Percentiles rank a stretch among this genome's conserved stretches.
Conservation (phyloP, 2,888 invertebrate genomes). For the Caenorhabditis wallacei region DNA sequence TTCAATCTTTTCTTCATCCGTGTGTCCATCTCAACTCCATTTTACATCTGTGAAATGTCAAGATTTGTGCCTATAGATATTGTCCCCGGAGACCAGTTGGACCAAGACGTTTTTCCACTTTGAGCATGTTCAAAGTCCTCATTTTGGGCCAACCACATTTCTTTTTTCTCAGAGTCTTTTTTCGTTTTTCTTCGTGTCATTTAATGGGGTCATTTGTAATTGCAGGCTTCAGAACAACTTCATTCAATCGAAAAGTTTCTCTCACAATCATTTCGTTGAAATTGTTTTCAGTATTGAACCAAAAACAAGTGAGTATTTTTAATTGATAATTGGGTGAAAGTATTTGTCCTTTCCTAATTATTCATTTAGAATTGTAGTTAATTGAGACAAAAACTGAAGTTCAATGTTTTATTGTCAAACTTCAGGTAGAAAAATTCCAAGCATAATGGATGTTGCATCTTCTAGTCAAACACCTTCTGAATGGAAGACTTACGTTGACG, state of each 20-base stretch:
- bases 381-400: too few species aligned
- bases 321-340: neutral
- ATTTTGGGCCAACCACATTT: constrained; percentile 16
- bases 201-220: constrained; percentile 22
- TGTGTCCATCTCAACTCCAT: constrained; percentile 38
- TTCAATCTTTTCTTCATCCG: neutral
- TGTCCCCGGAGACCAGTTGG: constrained; percentile 46
- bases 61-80: constrained; percentile 44
- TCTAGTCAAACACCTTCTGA: constrained; percentile 16
- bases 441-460: constrained; percentile 40
- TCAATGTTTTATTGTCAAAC: too few species aligned
- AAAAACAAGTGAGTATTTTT: constrained; percentile 29
- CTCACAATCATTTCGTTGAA: constrained; percentile 46
- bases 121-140: constrained; percentile 42
- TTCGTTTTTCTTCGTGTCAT: constrained; percentile 2
- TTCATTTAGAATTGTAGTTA: neutral
- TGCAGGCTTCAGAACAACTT: constrained; percentile 58
- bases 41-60: constrained; percentile 61
- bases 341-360: neutral
- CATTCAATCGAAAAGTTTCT: constrained; percentile 50
- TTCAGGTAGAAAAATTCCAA: constrained; percentile 14
- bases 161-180: neutral
- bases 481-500: constrained; percentile 98
- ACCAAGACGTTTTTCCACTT: constrained; percentile 48
- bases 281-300: constrained; percentile 55